Percentiles rank a stretch among this genome's conserved stretches.
phyloP scores from a whole-genome alignment of 2,797 vertebrate genomes.

The Gouania willdenowi region DNA sequence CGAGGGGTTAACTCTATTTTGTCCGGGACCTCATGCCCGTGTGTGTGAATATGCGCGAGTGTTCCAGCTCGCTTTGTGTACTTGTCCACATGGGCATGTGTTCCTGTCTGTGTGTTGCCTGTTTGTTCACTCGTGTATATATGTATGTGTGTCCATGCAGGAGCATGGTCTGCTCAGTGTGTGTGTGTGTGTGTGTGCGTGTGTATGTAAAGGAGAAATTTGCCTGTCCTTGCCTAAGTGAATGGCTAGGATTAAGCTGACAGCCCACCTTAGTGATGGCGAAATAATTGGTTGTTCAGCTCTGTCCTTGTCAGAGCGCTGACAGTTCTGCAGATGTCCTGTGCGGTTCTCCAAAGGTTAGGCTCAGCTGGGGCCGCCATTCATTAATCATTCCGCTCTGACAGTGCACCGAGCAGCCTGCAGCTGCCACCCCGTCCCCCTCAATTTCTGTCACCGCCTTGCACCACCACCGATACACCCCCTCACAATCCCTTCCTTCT shows the following conservation, averaged over 20 bases:
- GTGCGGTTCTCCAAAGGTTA: conserved; percentile 99
- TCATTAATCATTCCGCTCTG: conserved; percentile 99
- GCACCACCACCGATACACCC: conserved; percentile 59
- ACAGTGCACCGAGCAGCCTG: conserved; percentile 96
- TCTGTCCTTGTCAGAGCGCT: conserved; percentile 99
- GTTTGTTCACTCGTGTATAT: conserved; percentile 51
- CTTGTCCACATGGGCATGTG: conserved; percentile 58
- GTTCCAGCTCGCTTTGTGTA: conserved; percentile 43
- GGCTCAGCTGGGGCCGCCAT: conserved; percentile 95
- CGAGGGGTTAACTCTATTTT: conserved; percentile 89
- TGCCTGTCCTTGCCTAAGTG: conserved; percentile 99
- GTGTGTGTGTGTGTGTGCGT: conserved; percentile 65
- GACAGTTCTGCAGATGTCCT: conserved; percentile 99
- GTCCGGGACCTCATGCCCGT: conserved; percentile 54
- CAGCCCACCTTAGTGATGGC: conserved; percentile 99
- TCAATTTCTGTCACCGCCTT: conserved; percentile 84
- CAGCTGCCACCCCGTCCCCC: conserved; percentile 94
- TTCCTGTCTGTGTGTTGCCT: conserved; percentile 36
- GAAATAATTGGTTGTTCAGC: conserved; percentile 99
- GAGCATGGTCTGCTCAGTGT: conserved; percentile 43
- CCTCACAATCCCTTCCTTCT: conserved; percentile 23
- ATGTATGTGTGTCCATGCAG: conserved; percentile 46
- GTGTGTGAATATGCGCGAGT: conserved; percentile 55
- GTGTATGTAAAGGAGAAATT: conserved; percentile 99
- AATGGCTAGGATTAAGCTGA: conserved; percentile 99